phyloP scores from a whole-genome alignment of 2,113 vertebrate genomes.

The Pholis gunnellus region DNA sequence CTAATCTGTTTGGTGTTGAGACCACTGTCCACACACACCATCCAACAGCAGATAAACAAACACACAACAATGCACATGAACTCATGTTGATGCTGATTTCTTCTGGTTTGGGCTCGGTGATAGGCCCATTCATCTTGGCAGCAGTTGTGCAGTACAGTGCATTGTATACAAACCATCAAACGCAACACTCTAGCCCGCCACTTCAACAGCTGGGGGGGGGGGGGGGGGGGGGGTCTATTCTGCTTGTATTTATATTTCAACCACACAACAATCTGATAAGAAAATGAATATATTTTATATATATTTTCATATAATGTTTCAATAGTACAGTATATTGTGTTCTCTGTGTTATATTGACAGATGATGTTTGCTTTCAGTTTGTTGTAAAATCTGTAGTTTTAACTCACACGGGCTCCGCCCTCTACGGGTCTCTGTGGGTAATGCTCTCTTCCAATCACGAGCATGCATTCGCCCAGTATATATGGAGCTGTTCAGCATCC shows the following conservation, averaged over 20 bases:
- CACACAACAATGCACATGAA: slow-evolving; percentile 1
- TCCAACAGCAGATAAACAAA: neutral
- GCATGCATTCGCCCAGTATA: no score
- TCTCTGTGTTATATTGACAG: no score
- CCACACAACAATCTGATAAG: neutral
- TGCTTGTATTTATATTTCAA: neutral
- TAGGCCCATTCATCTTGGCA: slow-evolving; percentile 50
- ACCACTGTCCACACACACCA: slow-evolving; percentile 33
- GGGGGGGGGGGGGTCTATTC: neutral
- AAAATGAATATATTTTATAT: no score
- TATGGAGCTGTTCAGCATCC: no score
- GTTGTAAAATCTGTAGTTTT: no score
- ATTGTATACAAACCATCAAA: neutral
- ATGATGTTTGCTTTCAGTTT: no score
- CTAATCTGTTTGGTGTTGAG: slow-evolving; percentile 44
- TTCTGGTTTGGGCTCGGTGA: slow-evolving; percentile 24
- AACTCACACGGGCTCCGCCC: no score
- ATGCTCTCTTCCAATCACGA: no score
- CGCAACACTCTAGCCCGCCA: neutral
- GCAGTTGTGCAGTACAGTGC: neutral
- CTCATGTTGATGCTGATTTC: slow-evolving; percentile 41
- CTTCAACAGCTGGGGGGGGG: neutral
- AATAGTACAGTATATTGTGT: neutral
- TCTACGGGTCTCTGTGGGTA: no score
- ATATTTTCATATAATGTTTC: neutral